A percentile compares a stretch with the other conserved stretches of the same genome.
These are phyloP conservation scores for Cydia pomonella DNA, from an alignment of 1,140 invertebrate species.

Conservation along the genomic window DNA sequence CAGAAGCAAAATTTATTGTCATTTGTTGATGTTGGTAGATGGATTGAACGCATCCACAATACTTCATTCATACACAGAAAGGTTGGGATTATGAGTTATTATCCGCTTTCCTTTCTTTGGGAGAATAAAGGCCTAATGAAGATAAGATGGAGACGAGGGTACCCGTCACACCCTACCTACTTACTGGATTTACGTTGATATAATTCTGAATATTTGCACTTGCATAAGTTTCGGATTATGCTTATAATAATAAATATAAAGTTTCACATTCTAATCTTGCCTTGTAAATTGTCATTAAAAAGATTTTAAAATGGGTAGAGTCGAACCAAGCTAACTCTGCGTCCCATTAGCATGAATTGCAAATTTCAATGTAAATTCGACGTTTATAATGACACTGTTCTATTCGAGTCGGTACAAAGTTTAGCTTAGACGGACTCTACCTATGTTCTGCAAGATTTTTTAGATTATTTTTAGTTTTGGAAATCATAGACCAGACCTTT, in stretches of 20 bases:
- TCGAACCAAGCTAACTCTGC: too few species aligned
- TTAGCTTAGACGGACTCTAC: too few species aligned
- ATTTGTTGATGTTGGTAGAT: slow-evolving; percentile 28
- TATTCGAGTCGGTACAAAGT: too few species aligned
- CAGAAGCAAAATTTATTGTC: slow-evolving; percentile 32
- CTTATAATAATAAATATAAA: too few species aligned
- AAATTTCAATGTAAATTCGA: too few species aligned
- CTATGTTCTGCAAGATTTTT: too few species aligned
- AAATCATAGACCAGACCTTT: too few species aligned
- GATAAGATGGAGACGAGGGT: slow-evolving; percentile 31
- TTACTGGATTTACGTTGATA: slow-evolving; percentile 16
- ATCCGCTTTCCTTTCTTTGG: slow-evolving; percentile 28
- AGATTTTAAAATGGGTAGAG: too few species aligned
- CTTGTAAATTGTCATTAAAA: background rate
- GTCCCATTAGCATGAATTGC: too few species aligned
- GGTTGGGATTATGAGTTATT: slow-evolving; percentile 31
- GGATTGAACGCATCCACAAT: slow-evolving; percentile 16
- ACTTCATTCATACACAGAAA: slow-evolving; percentile 29
- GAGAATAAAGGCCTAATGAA: slow-evolving; percentile 23
- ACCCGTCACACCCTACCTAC: slow-evolving; percentile 11
- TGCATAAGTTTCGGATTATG: slow-evolving; percentile 2
- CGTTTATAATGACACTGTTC: too few species aligned
- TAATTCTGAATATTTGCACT: background rate
- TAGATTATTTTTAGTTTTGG: too few species aligned
- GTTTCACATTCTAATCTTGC: background rate